Conservation (phyloP, 2,888 invertebrate genomes). For the Colostygia pectinataria region DNA sequence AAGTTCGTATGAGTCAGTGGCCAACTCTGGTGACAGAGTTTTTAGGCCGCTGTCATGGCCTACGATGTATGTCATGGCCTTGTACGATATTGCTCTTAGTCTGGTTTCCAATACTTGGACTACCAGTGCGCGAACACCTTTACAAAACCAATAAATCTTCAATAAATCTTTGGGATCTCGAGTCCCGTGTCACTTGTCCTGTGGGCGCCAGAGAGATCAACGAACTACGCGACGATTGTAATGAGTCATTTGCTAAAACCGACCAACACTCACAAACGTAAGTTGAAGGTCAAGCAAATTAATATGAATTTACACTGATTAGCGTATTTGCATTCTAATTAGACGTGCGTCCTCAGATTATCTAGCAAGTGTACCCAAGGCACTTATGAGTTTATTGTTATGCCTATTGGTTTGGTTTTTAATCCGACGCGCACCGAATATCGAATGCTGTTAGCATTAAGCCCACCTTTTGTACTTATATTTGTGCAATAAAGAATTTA, state of each 20-base stretch:
- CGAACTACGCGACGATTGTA: slow-evolving; percentile 32
- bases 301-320: slow-evolving; percentile 47
- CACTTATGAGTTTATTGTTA: slow-evolving; percentile 4
- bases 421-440: too few relatives aligned
- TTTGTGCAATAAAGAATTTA: too few relatives aligned
- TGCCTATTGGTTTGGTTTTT: slow-evolving; percentile 1
- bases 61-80: too few relatives aligned
- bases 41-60: too few relatives aligned
- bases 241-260: slow-evolving; percentile 45
- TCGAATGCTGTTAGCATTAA: too few relatives aligned
- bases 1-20: too few relatives aligned
- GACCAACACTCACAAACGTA: slow-evolving; percentile 14
- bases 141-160: slow-evolving; percentile 22
- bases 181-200: slow-evolving; percentile 25
- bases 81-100: too few relatives aligned
- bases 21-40: too few relatives aligned
- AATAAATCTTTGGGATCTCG: slow-evolving; percentile 32
- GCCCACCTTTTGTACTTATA: too few relatives aligned
- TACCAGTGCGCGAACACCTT: too few relatives aligned
- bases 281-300: slow-evolving; percentile 48
- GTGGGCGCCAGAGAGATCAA: slow-evolving; percentile 37
- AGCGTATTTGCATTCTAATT: slow-evolving; percentile 46
- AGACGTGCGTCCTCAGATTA: slow-evolving; percentile 21
- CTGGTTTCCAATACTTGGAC: too few relatives aligned
- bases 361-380: not conserved